Base-by-base conservation (phyloP, 2,888 invertebrate species). In the Acanthopleura granulata region DNA sequence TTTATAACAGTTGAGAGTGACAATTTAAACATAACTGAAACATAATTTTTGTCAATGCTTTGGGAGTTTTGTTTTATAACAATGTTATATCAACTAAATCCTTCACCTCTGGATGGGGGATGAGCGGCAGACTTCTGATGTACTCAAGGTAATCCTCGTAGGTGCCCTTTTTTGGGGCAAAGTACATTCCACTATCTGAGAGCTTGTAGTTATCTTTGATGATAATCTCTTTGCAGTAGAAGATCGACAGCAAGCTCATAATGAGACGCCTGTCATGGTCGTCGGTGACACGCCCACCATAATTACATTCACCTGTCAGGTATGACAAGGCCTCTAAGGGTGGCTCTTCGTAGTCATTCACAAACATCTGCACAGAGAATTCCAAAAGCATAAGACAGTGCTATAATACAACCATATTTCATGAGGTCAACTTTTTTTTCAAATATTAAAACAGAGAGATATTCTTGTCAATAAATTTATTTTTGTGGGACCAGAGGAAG, bases 201-300 rank as follows among this genome's bases (percentile, higher is more conserved):
- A 90, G 86, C 72, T 76, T 82, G 79, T 89, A 90, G 22, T 78
- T 70, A 73, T 86, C 83, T 71, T 88, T 79, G 14, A 78, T 74
- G 22, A 90, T 85, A 16, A 86, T 83, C 15, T 87, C 77, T 9
- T 78, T 74, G 76, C 81, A 83, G 83, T 90, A 90, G 82, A 89
- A 89, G 49, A 86, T 87, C 49, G 84, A 75, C 25, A 90, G 85
- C 9, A 90, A 77, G 78, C 88, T 89, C 22, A 85, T 76, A 72
- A 90, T 87, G 75, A 90, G 86, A 9, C 89, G 85, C 11, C 90
- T 80, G 76, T 90, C 90, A 72, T 84, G 81, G 78, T 89, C 88
- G 75, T 90, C 90, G 14, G 90, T 90, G 40, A 90, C 90, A 69
- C 90, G 82, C 4, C 90, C 90, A 11, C 90, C 90, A 78, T 90